These are phyloP conservation scores for Tyria jacobaeae DNA, from an alignment of 2,888 invertebrate genomes.

Conservation along the genomic window DNA sequence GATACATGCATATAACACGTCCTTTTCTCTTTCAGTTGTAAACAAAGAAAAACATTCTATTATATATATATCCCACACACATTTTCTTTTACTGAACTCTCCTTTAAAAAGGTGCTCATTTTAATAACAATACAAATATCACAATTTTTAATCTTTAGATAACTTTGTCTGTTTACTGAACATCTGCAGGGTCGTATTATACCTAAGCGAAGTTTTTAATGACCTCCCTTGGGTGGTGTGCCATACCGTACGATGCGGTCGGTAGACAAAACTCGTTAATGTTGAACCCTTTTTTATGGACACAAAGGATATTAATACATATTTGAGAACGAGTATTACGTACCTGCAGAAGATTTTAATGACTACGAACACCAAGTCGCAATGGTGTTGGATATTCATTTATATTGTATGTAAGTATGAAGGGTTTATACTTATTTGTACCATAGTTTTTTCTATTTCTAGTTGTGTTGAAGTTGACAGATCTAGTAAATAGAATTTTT, in stretches of 20 bases:
- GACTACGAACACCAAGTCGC: slow-evolving; percentile 17
- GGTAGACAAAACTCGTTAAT: slow-evolving; percentile 64
- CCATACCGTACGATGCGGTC: slow-evolving; percentile 47
- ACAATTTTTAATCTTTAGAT: slow-evolving; percentile 15
- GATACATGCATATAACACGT: no score
- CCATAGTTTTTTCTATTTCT: not conserved
- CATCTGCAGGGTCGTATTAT: slow-evolving; percentile 42
- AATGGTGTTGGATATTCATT: slow-evolving; percentile 20
- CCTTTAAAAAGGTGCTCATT: not conserved
- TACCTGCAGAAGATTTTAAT: slow-evolving; percentile 47
- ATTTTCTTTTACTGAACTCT: not conserved
- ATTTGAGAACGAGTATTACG: slow-evolving; percentile 53
- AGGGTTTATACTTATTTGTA: not conserved
- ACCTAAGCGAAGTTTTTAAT: slow-evolving; percentile 60
- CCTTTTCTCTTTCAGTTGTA: no score
- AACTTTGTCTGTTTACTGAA: slow-evolving; percentile 19
- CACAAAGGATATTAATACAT: slow-evolving; percentile 55
- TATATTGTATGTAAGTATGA: slow-evolving; percentile 9
- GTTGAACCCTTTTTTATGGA: slow-evolving; percentile 59
- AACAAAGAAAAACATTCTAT: no score
- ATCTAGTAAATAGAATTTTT: no score
- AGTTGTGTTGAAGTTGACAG: no score
- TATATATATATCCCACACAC: no score
- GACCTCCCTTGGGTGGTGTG: slow-evolving; percentile 56
- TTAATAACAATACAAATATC: not conserved